Evolutionary conservation across 1,140 invertebrate species (phyloP).

Genomic region (Ceratosolen fusciceps): DNA sequence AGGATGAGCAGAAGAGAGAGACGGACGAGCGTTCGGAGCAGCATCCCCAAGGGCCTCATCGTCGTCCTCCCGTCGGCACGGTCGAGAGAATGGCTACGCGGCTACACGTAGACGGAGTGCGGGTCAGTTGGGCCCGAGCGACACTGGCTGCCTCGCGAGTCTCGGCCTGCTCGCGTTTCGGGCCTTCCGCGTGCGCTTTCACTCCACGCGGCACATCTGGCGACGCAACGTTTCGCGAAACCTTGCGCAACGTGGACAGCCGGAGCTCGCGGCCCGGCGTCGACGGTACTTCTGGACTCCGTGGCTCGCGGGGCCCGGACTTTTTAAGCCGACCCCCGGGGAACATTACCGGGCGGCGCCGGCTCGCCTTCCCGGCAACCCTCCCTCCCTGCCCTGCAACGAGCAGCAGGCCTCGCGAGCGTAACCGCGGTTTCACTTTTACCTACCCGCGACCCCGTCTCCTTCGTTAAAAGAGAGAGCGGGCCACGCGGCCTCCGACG

Average conservation of each 20-base stretch:
- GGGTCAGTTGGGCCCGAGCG: neutral
- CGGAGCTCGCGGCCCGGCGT: constrained; percentile 3
- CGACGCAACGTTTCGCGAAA: neutral
- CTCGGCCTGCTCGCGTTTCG: neutral
- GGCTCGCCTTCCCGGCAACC: no score
- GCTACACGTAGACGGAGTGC: neutral
- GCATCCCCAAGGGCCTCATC: neutral
- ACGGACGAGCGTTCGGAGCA: neutral
- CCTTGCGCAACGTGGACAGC: neutral
- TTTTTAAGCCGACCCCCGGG: constrained; percentile 14
- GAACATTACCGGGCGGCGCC: no score
- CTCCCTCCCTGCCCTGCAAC: no score
- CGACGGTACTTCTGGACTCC: neutral
- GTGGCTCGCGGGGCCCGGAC: neutral
- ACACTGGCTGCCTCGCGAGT: neutral
- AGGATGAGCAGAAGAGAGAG: neutral
- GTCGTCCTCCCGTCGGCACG: neutral
- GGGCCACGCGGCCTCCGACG: no score
- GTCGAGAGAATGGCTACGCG: no score
- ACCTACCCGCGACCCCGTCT: no score
- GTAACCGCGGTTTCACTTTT: neutral
- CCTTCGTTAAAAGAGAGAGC: neutral
- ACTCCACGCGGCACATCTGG: neutral
- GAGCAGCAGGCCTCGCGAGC: neutral
- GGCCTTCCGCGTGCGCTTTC: constrained; percentile 17